phyloP scores from a whole-genome alignment of 1,140 invertebrate genomes.

The Pygmarrhopalites habei region DNA sequence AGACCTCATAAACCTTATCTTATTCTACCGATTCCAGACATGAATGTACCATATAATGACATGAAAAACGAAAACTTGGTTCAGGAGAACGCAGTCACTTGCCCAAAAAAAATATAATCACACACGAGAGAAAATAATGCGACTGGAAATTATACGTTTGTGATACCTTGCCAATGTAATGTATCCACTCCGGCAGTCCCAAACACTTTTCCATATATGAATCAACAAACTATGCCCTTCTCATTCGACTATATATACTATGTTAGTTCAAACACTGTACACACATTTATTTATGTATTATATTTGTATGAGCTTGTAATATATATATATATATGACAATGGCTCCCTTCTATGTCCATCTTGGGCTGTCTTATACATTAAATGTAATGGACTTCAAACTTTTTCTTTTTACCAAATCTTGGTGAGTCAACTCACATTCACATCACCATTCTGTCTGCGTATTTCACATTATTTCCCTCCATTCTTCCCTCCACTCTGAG shows the following conservation, averaged over 20 bases:
- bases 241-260: not conserved
- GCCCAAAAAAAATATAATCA: constrained; percentile 28
- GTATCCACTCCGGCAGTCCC: not conserved
- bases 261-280: too few relatives aligned
- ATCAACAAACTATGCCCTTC: not conserved
- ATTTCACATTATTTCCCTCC: too few relatives aligned
- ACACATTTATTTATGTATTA: not conserved
- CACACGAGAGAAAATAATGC: constrained; percentile 35
- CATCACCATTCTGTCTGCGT: too few relatives aligned
- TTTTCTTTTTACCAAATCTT: too few relatives aligned
- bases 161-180: constrained; percentile 27
- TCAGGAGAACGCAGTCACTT: constrained; percentile 10
- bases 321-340: too few relatives aligned
- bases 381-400: too few relatives aligned
- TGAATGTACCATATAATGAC: constrained; percentile 23
- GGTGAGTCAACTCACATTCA: too few relatives aligned
- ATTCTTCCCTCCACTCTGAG: too few relatives aligned
- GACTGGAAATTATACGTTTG: constrained; percentile 34
- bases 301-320: not conserved
- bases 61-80: constrained; percentile 28
- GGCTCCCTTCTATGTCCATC: too few relatives aligned
- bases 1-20: constrained; percentile 28
- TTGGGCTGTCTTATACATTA: too few relatives aligned
- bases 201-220: not conserved
- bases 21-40: constrained; percentile 19